These are phyloP conservation scores for Drosophila mulleri DNA, from an alignment of 2,888 invertebrate genomes.

Conservation along the genomic window DNA sequence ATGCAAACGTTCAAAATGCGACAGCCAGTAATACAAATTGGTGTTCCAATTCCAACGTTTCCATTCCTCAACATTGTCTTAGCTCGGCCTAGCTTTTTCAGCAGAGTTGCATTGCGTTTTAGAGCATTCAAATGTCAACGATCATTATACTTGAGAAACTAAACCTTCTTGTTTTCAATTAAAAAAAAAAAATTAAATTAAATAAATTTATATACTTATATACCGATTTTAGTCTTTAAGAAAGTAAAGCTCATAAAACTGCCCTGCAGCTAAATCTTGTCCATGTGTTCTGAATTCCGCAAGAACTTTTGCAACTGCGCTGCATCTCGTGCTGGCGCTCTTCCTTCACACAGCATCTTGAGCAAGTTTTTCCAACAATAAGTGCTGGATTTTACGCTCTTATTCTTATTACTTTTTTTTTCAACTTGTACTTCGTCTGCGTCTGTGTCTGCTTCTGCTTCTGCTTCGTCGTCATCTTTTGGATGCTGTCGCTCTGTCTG, in stretches of 20 bases:
- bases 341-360: slow-evolving; percentile 19
- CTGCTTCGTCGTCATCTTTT: background rate
- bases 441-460: background rate
- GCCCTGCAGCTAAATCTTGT: slow-evolving; percentile 2
- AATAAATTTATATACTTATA: no score
- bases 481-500: slow-evolving; percentile 19
- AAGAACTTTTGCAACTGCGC: slow-evolving; percentile 21
- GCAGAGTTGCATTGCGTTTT: background rate
- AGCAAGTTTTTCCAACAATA: slow-evolving; percentile 34
- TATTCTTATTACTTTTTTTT: slow-evolving; percentile 13
- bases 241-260: slow-evolving; percentile 1
- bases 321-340: slow-evolving; percentile 11
- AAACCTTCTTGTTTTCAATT: background rate
- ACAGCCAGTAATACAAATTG: background rate
- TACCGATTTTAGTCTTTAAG: background rate
- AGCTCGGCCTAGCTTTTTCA: background rate
- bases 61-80: background rate
- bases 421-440: background rate
- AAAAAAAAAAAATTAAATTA: no score
- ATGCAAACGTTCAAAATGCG: background rate
- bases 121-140: background rate
- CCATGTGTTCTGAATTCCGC: background rate
- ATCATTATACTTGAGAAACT: background rate
- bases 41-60: background rate
- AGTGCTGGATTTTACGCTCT: slow-evolving; percentile 32